Conservation (phyloP, 2,113 vertebrate genomes). For the Vireo altiloquus region DNA sequence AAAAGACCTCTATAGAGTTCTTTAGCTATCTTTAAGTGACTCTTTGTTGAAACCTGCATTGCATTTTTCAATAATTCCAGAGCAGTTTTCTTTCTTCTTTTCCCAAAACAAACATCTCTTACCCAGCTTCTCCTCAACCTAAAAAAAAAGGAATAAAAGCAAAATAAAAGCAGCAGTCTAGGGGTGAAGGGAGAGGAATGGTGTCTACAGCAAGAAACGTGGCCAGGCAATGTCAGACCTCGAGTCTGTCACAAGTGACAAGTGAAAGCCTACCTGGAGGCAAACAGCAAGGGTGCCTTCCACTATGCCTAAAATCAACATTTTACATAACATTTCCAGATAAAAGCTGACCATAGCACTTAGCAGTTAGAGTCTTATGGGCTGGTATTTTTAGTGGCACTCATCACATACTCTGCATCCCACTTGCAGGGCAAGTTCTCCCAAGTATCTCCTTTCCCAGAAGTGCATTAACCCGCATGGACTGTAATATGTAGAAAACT, state of each 20-base stretch:
- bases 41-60: conserved; percentile 52
- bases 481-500: neutral
- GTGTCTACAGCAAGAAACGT: neutral
- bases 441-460: neutral
- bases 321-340: neutral
- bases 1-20: neutral
- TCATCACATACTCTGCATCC: neutral
- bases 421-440: neutral
- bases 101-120: conserved; percentile 63
- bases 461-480: neutral
- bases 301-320: neutral
- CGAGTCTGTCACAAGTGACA: neutral
- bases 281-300: neutral
- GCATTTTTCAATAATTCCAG: neutral
- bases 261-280: neutral
- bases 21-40: conserved; percentile 7
- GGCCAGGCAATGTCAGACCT: neutral
- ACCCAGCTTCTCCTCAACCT: neutral
- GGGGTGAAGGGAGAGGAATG: neutral
- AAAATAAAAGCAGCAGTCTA: neutral
- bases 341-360: neutral
- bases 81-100: conserved; percentile 48
- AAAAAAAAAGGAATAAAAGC: neutral
- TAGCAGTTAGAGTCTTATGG: neutral
- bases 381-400: neutral